Evolutionary conservation across 2,113 vertebrate species (phyloP), one percentile per base, ranked within the genome.

Genomic region (Chinchilla lanigera): DNA sequence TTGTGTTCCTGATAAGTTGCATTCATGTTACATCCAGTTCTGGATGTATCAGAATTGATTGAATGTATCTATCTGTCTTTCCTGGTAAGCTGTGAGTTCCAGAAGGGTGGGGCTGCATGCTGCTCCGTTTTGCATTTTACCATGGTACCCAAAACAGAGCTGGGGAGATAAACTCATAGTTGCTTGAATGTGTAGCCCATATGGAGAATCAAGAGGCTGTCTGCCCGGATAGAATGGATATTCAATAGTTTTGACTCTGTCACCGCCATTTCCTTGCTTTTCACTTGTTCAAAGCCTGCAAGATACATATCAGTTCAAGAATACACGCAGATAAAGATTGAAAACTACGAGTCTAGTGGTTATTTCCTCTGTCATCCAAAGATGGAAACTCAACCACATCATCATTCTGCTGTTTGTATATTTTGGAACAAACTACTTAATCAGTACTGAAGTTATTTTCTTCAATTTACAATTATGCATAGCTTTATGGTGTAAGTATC

Each of bases 101-200:
- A 77, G 44, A 77, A 30, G 3, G 7, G 58, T 82, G 7, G 4
- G 35, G 1, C 10, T 6, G 0, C 4, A 3, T 69, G 41, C 0
- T 22, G 6, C 10, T 81, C 30, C 28, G 1, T 80, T 44, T 84
- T 89, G n/a, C 60, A 87, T 65, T 30, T n/a, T 17, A 89, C 4
- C 9, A 73, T 5, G 14, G 19, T 44, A 78, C 58, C 69, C 19
- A 90, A 11, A 13, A 38, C 1, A 58, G 19, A 78, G 0, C 9
- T 84, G 2, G 3, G 30, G 47, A 87, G 3, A 60, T 19, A 4
- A 14, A 92, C 63, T 60, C 30, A 44, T 47, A 54, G 1, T 71
- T 92, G 44, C 19, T 16, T 63, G 41, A 82, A 41, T 47, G 22
- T 52, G 6, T 11, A 86, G 13, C 0, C 5, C 75, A 20, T 41